Evolutionary conservation across 2,888 invertebrate genomes (phyloP), one percentile per base, ranked within the genome.

Genomic region (Periphyllus acericola): DNA sequence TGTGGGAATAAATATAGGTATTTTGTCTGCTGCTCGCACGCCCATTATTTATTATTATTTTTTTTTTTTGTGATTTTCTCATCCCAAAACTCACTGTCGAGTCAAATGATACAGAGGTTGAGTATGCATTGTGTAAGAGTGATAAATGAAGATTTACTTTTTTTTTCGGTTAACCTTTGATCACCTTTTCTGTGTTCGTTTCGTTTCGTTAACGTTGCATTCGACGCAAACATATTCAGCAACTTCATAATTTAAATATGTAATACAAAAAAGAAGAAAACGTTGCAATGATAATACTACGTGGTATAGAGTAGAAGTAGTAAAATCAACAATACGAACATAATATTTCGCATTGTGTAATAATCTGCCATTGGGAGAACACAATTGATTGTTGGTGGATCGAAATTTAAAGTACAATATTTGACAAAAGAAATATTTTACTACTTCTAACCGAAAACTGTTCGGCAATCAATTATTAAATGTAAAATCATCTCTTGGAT

Each of bases 31-130:
- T 82, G n/a, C 34, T 72, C 34, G n/a, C 34, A 72, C 34, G 55
- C 55, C 74, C 83, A 74, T 83, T 83, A 21, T n/a, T n/a, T n/a
- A n/a, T 52, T 32, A 82, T 83, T 83, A 17, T 74, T 34, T 71
- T 25, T 21, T 71, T 21, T 40, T 4, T 68, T 0, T 29, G 68
- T 72, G 32, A 72, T 83, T 83, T 81, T 72, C 55, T 55, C 55
- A 34, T 60, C 11, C 34, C 34, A 83, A 55, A 83, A 74, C n/a
- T 74, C 72, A 74, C 74, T 83, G 36, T 83, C 29, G 9, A 83
- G 32, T 71, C 9, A 36, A 83, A 72, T 52, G 72, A 74, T 29
- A 46, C 11, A 46, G n/a, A 71, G 0, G 5, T 40, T 19, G n/a
- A 46, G 17, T 11, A 9, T 81, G 17, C 29, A 68, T 81, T 32